Evolutionary conservation across 2,888 invertebrate species (phyloP), one percentile per base, ranked within the genome.

Genomic region (Parascotia fuliginaria): DNA sequence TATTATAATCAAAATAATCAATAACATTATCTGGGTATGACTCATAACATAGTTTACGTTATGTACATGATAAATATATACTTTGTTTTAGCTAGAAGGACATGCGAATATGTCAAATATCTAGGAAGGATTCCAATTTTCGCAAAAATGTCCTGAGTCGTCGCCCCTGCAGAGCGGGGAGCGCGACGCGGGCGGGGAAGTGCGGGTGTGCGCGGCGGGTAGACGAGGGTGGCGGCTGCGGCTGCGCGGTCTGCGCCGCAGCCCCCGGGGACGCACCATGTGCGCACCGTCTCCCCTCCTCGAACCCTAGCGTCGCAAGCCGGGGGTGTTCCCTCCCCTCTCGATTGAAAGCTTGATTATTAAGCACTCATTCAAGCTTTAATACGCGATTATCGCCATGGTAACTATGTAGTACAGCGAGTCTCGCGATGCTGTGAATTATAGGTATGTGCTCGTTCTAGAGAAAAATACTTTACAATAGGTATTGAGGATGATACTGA

Each of bases 71-170:
- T 48, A 50, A 44, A 50, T 22, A 16, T 52, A 45, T 47, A 39
- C 41, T 32, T 16, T 24, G 12, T 5, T 42, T 14, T 29, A 13
- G 13, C 11, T 15, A 19, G 13, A 27, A 39, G 14, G 33, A 47
- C 31, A 64, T 27, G 63, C 50, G 63, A 63, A 66, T 61, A 63
- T 66, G 56, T 68, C 65, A 62, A 77, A 81, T 76, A 75, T 77
- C 70, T 70, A 73, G 72, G 75, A 75, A 81, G 77, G 73, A 83
- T 83, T 87, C 79, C 72, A 86, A 91, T 89, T 89, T 89, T 85
- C 86, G 88, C 85, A 83, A 87, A 87, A 86, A 84, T 83, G 73
- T 77, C 55, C 62, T 46, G 67, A 62, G 73, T 67, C 67, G 73
- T 77, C 69, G 75, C 80, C 83, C 85, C 85, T 86, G 83, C 82